Percentiles rank a stretch among this genome's conserved stretches.
Evolutionary conservation across 2,113 vertebrate species (phyloP).

Genomic region (Embiotoca jacksoni): DNA sequence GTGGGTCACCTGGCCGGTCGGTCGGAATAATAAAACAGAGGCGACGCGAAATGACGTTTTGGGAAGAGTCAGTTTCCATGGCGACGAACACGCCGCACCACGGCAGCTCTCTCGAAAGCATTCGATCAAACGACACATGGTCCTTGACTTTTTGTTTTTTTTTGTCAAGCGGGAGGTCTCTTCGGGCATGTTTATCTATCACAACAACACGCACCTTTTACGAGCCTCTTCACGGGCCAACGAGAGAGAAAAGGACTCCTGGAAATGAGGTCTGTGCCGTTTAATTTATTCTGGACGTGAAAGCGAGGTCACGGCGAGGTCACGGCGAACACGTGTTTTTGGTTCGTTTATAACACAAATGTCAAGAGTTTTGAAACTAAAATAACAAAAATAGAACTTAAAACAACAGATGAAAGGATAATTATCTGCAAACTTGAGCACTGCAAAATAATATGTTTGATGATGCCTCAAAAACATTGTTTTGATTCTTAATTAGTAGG

Average conservation of each 20-base stretch:
- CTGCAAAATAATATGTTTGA: too few species aligned
- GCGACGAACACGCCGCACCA: slow-evolving; percentile 36
- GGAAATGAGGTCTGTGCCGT: slow-evolving; percentile 32
- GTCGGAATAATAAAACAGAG: slow-evolving; percentile 51
- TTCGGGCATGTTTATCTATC: slow-evolving; percentile 55
- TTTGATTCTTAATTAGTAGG: too few species aligned
- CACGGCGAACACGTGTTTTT: too few species aligned
- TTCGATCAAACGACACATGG: slow-evolving; percentile 71
- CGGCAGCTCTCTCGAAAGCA: slow-evolving; percentile 47
- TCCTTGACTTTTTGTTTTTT: slow-evolving; percentile 72
- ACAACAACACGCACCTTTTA: slow-evolving; percentile 62
- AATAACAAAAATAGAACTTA: too few species aligned
- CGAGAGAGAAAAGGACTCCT: not conserved
- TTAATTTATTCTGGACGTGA: too few species aligned
- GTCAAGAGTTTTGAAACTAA: too few species aligned
- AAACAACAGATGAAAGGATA: too few species aligned
- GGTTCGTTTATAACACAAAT: too few species aligned
- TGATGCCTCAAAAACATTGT: too few species aligned
- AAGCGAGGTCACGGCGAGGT: too few species aligned
- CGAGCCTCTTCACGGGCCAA: slow-evolving; percentile 24
- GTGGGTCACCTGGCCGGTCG: not conserved
- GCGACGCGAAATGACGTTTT: not conserved
- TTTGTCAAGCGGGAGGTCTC: slow-evolving; percentile 60
- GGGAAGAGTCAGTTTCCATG: slow-evolving; percentile 65
- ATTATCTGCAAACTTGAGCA: too few species aligned